These are phyloP conservation scores for Oryzias sinensis DNA, from an alignment of 2,797 vertebrate genomes.

Conservation along the genomic window DNA sequence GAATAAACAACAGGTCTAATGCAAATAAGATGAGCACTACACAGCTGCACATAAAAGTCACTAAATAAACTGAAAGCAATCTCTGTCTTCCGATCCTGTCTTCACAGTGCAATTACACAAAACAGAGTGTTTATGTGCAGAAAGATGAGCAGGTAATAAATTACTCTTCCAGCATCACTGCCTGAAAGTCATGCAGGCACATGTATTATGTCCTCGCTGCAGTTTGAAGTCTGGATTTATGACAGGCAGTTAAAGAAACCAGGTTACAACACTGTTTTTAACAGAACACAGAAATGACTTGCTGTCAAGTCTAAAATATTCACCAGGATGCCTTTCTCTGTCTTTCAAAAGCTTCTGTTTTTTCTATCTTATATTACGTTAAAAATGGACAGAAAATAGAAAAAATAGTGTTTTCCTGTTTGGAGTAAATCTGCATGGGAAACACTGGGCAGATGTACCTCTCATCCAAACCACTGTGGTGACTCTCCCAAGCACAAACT, in stretches of 20 bases:
- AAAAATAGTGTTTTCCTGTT: conserved; percentile 59
- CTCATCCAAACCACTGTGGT: conserved; percentile 67
- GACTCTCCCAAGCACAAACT: conserved; percentile 68
- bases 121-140: conserved; percentile 30
- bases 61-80: conserved; percentile 23
- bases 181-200: conserved; percentile 48
- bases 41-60: conserved; percentile 32
- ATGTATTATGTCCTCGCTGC: conserved; percentile 33
- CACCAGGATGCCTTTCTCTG: background rate
- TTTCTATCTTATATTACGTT: conserved; percentile 22
- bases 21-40: background rate
- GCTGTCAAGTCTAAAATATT: conserved; percentile 26
- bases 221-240: conserved; percentile 49
- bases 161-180: conserved; percentile 23
- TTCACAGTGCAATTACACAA: conserved; percentile 35
- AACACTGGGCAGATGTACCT: conserved; percentile 60
- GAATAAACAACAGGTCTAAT: too few relatives aligned
- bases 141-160: conserved; percentile 38
- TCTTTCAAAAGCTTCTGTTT: conserved; percentile 26
- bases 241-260: conserved; percentile 12
- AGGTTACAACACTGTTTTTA: conserved; percentile 22
- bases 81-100: conserved; percentile 38
- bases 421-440: conserved; percentile 68
- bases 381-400: conserved; percentile 37
- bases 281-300: conserved; percentile 25